A percentile compares a stretch with the other conserved stretches of the same genome.
These are phyloP conservation scores for Troglohyphantes excavatus DNA, from an alignment of 2,888 invertebrate species.

Conservation along the genomic window DNA sequence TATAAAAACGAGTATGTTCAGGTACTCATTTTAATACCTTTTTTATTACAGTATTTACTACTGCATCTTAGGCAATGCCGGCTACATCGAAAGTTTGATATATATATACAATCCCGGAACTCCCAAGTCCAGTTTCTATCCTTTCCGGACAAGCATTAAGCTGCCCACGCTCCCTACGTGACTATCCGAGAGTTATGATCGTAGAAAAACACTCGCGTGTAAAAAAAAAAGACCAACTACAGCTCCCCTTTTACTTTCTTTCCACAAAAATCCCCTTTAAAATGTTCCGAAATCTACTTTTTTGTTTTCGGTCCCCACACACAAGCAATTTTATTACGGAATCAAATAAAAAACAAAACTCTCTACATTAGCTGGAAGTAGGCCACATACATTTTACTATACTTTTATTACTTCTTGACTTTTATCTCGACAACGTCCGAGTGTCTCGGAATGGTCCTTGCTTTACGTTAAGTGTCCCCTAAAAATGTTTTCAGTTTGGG, in stretches of 20 bases:
- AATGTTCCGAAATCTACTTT: slow-evolving; percentile 30
- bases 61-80: no score
- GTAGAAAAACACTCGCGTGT: slow-evolving; percentile 7
- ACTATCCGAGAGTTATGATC: slow-evolving; percentile 29
- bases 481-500: slow-evolving; percentile 37
- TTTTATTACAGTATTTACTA: no score
- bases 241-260: background rate
- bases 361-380: slow-evolving; percentile 64
- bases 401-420: slow-evolving; percentile 54
- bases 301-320: slow-evolving; percentile 34
- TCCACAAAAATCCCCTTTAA: background rate
- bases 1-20: no score
- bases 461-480: slow-evolving; percentile 52
- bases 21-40: no score
- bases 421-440: slow-evolving; percentile 48
- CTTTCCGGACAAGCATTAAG: slow-evolving; percentile 11
- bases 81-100: no score
- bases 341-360: slow-evolving; percentile 52
- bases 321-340: slow-evolving; percentile 58
- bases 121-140: slow-evolving; percentile 20
- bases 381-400: slow-evolving; percentile 65
- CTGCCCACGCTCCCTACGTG: slow-evolving; percentile 15
- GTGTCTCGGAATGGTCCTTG: slow-evolving; percentile 36
- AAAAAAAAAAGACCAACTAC: background rate
- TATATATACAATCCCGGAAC: slow-evolving; percentile 24